A percentile compares a stretch with the other conserved stretches of the same genome.
Evolutionary conservation across 1,140 invertebrate genomes (phyloP).

Genomic region (Trichonephila clavata): DNA sequence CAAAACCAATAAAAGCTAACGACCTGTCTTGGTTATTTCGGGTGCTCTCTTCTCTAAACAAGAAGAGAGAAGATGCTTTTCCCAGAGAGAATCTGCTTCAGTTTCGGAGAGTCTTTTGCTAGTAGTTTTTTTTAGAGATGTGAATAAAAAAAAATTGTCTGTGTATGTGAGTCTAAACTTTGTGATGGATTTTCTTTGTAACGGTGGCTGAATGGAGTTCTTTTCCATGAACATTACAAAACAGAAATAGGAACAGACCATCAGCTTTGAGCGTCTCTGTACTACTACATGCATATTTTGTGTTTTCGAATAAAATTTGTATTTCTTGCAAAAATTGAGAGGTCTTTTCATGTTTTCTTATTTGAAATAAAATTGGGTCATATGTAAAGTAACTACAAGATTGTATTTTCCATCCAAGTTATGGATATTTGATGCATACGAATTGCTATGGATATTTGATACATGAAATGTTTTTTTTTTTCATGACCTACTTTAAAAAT

Average conservation of each 20-base stretch:
- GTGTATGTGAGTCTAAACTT: slow-evolving; percentile 12
- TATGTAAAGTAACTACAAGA: too few species aligned
- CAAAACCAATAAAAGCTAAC: slow-evolving; percentile 71
- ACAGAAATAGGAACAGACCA: not conserved
- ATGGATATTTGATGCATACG: too few species aligned
- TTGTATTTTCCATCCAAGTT: too few species aligned
- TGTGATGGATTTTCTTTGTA: slow-evolving; percentile 47
- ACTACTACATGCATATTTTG: too few species aligned
- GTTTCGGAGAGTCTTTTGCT: not conserved
- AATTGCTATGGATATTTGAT: too few species aligned
- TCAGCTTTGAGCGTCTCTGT: too few species aligned
- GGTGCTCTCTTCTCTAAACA: slow-evolving; percentile 43
- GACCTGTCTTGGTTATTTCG: slow-evolving; percentile 68
- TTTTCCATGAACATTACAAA: not conserved
- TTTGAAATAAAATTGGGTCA: too few species aligned
- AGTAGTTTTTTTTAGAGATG: not conserved
- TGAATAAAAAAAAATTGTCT: not conserved
- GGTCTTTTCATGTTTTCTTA: too few species aligned
- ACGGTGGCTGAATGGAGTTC: slow-evolving; percentile 15
- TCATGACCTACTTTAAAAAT: too few species aligned
- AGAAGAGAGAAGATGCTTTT: slow-evolving; percentile 23
- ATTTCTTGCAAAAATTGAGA: too few species aligned
- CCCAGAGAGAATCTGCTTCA: not conserved
- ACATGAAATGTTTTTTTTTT: too few species aligned
- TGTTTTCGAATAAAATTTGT: too few species aligned